Conservation (phyloP, 2,113 vertebrate species). For the Apteryx mantelli region DNA sequence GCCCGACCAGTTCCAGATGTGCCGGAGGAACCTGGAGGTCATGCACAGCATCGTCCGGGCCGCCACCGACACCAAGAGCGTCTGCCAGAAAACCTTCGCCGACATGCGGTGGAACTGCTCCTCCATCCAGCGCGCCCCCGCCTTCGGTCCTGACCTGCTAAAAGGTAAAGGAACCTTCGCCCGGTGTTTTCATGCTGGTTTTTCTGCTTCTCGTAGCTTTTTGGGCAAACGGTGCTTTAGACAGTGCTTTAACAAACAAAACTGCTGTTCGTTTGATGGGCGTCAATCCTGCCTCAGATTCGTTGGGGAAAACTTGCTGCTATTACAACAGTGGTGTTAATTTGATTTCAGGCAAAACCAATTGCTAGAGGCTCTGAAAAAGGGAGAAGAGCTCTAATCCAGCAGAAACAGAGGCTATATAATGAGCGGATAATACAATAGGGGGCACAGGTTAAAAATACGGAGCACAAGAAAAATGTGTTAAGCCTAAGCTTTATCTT, state of each 20-base stretch:
- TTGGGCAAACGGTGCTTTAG: neutral
- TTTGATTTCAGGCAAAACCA: neutral
- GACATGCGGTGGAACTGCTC: slow-evolving; percentile 85
- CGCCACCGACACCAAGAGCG: slow-evolving; percentile 55
- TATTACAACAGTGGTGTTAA: fast-evolving
- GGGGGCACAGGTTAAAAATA: neutral
- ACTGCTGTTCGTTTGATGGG: fast-evolving
- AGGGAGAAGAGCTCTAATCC: neutral
- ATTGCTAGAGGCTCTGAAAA: neutral
- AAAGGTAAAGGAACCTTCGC: slow-evolving; percentile 62
- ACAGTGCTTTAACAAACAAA: fast-evolving
- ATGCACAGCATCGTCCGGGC: slow-evolving; percentile 78
- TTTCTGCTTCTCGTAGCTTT: neutral
- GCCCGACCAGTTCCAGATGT: slow-evolving; percentile 77
- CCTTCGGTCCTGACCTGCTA: slow-evolving; percentile 75
- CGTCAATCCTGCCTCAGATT: fast-evolving
- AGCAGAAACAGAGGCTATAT: fast-evolving
- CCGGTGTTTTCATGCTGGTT: fast-evolving
- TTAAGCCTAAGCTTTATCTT: neutral
- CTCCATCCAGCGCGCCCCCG: slow-evolving; percentile 70
- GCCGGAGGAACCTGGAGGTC: slow-evolving; percentile 79
- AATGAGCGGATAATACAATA: fast-evolving
- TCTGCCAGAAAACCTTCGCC: slow-evolving; percentile 71
- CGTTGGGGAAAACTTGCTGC: neutral
- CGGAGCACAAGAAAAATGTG: fast-evolving